Conservation (phyloP, 2,888 invertebrate species). For the Liodrosophila aerea region DNA sequence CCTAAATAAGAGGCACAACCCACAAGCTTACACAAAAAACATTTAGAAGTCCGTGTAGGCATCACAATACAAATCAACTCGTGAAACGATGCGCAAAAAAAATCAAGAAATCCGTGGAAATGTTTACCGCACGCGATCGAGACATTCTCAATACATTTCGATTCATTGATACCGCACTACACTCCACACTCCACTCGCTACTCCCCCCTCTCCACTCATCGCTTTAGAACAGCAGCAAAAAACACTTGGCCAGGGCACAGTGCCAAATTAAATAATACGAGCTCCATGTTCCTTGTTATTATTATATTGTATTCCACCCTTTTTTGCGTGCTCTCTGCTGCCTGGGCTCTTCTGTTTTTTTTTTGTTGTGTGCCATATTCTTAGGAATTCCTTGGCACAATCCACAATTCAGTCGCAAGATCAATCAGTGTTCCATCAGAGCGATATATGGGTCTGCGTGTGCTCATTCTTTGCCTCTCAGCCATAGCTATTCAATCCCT, state of each 20-base stretch:
- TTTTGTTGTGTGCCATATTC: conserved; percentile 58
- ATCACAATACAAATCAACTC: conserved; percentile 65
- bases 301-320: conserved; percentile 76
- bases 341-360: too few species aligned
- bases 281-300: conserved; percentile 63
- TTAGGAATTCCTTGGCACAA: conserved; percentile 68
- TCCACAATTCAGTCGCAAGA: conserved; percentile 64
- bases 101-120: conserved; percentile 61
- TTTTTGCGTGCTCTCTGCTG: conserved; percentile 56
- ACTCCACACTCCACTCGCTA: neutral
- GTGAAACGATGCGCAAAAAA: conserved; percentile 18
- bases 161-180: conserved; percentile 68
- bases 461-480: conserved; percentile 5
- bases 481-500: neutral
- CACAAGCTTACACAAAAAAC: conserved; percentile 41
- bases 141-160: conserved; percentile 68
- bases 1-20: conserved; percentile 58
- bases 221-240: conserved; percentile 6
- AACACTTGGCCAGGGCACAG: conserved; percentile 40
- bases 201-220: too few species aligned
- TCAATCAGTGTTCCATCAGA: conserved; percentile 65
- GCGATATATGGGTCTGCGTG: conserved; percentile 31
- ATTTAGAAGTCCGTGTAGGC: conserved; percentile 38
- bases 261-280: conserved; percentile 76
- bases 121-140: conserved; percentile 71